Percentiles rank a stretch among this genome's conserved stretches.
phyloP scores from a whole-genome alignment of 2,888 invertebrate genomes.

The Pachycephus smyrnensis region DNA sequence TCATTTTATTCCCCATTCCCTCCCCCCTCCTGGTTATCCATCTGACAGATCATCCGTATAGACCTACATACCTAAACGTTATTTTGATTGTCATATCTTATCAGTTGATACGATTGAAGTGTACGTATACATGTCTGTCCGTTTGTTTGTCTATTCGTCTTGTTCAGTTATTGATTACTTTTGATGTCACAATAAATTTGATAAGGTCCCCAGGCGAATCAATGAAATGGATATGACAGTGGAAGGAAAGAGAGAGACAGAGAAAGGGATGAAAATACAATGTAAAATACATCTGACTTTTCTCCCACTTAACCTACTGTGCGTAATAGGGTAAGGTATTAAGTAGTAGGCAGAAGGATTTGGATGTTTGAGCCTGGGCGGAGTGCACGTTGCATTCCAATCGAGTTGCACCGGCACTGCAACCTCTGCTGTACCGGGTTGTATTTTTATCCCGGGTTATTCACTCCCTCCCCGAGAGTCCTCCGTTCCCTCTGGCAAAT shows the following conservation, averaged over 20 bases:
- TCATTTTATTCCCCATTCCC: neutral
- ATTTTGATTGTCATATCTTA: constrained; percentile 19
- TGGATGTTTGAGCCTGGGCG: constrained; percentile 13
- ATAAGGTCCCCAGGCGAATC: neutral
- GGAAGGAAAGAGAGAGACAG: constrained; percentile 1
- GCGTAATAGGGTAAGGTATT: neutral
- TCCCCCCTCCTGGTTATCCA: neutral
- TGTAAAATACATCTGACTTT: neutral
- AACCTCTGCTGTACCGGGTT: constrained; percentile 28
- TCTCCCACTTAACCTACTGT: neutral
- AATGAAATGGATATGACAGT: constrained; percentile 7
- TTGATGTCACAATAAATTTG: constrained; percentile 2
- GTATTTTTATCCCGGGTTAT: constrained; percentile 66
- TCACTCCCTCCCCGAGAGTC: constrained; percentile 51
- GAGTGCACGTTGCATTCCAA: constrained; percentile 57
- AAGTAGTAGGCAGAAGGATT: neutral
- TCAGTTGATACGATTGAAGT: constrained; percentile 22
- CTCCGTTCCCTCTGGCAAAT: constrained; percentile 30
- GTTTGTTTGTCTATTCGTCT: constrained; percentile 24
- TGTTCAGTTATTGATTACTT: constrained; percentile 23
- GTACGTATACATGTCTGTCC: constrained; percentile 17
- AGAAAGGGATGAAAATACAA: constrained; percentile 2
- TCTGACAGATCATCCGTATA: neutral
- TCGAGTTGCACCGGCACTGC: constrained; percentile 49
- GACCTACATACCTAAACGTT: neutral